phyloP scores from a whole-genome alignment of 2,888 invertebrate genomes.

The Petrophora chlorosata region DNA sequence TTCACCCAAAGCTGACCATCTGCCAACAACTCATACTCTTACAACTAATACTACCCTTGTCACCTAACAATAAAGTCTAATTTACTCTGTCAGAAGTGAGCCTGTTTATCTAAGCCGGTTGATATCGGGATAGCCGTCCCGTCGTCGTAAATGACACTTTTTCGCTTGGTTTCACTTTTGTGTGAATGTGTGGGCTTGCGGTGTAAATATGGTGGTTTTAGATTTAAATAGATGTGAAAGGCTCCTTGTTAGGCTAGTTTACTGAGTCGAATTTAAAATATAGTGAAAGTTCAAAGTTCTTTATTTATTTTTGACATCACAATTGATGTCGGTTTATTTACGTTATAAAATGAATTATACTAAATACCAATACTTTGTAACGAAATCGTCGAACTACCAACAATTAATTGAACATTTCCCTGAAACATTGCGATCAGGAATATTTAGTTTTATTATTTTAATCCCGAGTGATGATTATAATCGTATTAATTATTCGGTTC shows the following conservation, averaged over 20 bases:
- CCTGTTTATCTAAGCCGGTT: conserved; percentile 10
- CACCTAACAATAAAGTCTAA: conserved; percentile 4
- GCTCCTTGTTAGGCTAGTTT: neutral
- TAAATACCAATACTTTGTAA: too few relatives aligned
- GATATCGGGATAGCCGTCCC: conserved; percentile 13
- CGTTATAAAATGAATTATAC: too few relatives aligned
- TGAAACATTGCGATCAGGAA: too few relatives aligned
- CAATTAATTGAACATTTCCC: too few relatives aligned
- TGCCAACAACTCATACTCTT: conserved; percentile 11
- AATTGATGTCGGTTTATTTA: too few relatives aligned
- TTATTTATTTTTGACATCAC: too few relatives aligned
- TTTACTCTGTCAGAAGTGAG: neutral
- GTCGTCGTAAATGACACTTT: conserved; percentile 19
- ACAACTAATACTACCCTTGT: neutral
- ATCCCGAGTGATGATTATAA: too few relatives aligned
- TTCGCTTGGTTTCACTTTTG: conserved; percentile 17
- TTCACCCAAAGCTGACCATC: conserved; percentile 22
- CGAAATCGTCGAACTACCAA: too few relatives aligned
- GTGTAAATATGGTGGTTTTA: neutral
- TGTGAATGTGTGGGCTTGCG: conserved; percentile 6
- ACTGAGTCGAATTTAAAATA: too few relatives aligned
- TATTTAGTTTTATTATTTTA: too few relatives aligned
- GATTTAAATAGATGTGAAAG: neutral
- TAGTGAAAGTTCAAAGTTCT: too few relatives aligned
- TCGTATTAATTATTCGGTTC: too few relatives aligned